Evolutionary conservation across 2,113 vertebrate genomes (phyloP).

Genomic region (Salvelinus namaycush): DNA sequence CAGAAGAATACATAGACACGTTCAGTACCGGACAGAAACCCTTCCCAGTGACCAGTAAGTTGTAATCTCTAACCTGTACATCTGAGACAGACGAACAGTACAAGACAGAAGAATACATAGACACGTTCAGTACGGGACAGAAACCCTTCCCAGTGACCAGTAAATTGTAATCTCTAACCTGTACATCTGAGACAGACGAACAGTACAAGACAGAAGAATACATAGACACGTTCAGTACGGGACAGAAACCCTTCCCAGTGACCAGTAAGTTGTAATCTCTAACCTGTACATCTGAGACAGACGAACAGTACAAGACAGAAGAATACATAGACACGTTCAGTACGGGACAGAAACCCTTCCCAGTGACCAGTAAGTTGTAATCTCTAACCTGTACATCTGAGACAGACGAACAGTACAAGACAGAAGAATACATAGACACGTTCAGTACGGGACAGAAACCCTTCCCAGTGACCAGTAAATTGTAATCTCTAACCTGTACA

Average conservation of each 20-base stretch:
- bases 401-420: too few species aligned
- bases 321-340: too few species aligned
- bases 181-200: constrained; percentile 62
- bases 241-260: background rate
- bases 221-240: too few species aligned
- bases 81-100: constrained; percentile 13
- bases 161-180: constrained; percentile 79
- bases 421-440: too few species aligned
- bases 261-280: constrained; percentile 53
- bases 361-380: background rate
- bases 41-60: too few species aligned
- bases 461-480: too few species aligned
- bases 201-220: too few species aligned
- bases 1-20: too few species aligned
- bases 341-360: background rate
- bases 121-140: background rate
- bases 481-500: constrained; percentile 84
- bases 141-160: background rate
- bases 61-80: constrained; percentile 84
- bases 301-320: too few species aligned
- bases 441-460: background rate
- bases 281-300: constrained; percentile 82
- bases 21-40: background rate
- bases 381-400: constrained; percentile 87
- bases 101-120: too few species aligned